Conservation (phyloP, 2,797 vertebrate genomes). For the Microcaecilia unicolor region DNA sequence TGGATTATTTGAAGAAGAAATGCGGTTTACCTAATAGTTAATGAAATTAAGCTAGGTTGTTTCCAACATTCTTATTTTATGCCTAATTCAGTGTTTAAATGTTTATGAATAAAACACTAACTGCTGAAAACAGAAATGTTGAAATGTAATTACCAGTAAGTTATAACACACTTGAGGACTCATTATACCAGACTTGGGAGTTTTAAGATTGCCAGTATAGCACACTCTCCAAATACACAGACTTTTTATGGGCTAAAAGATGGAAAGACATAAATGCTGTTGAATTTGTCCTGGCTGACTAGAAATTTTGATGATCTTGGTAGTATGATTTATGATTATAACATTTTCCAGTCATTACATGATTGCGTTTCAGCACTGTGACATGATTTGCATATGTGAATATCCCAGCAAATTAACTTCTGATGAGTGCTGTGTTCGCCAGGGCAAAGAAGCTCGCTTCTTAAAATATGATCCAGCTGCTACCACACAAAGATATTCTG, state of each 20-base stretch:
- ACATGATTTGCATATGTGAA: slow-evolving; percentile 95
- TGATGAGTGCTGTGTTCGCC: slow-evolving; percentile 88
- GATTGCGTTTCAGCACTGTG: slow-evolving; percentile 77
- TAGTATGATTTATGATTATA: slow-evolving; percentile 83
- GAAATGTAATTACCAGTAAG: slow-evolving; percentile 72
- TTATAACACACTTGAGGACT: slow-evolving; percentile 68
- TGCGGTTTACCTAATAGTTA: slow-evolving; percentile 88
- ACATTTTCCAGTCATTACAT: slow-evolving; percentile 87
- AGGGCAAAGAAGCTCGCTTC: slow-evolving; percentile 64
- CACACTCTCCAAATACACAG: slow-evolving; percentile 55
- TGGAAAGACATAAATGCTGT: slow-evolving; percentile 64
- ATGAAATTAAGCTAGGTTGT: slow-evolving; percentile 71
- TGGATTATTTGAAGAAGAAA: slow-evolving; percentile 91
- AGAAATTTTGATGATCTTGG: slow-evolving; percentile 87
- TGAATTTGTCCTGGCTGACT: slow-evolving; percentile 83
- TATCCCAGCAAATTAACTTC: slow-evolving; percentile 78
- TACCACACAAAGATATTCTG: slow-evolving; percentile 29
- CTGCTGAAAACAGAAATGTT: slow-evolving; percentile 65
- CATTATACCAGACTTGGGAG: slow-evolving; percentile 63
- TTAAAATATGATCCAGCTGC: slow-evolving; percentile 67
- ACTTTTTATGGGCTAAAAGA: slow-evolving; percentile 60
- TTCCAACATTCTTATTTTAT: slow-evolving; percentile 71
- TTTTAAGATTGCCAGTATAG: slow-evolving; percentile 61
- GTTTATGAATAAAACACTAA: slow-evolving; percentile 71
- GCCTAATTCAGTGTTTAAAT: slow-evolving; percentile 67